Evolutionary conservation across 2,797 vertebrate species (phyloP), one percentile per base, ranked within the genome.

Genomic region (Acridotheres tristis): DNA sequence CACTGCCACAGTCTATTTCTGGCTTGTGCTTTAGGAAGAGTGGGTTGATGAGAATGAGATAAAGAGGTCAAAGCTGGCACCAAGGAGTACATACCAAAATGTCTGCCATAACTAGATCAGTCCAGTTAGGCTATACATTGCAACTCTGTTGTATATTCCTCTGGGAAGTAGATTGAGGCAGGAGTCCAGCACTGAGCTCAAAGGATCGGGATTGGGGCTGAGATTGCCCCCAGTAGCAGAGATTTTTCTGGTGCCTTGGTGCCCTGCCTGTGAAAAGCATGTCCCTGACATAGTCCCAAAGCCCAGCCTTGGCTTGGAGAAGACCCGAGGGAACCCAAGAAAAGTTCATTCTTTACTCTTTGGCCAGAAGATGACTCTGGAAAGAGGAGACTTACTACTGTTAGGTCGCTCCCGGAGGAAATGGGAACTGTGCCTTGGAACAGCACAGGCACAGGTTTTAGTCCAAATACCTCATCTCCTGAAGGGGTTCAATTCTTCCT

Each of bases 1-100:
- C 95, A 96, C 73, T 48, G 54, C 32, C 76, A 68, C 34, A 17
- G 62, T 72, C 76, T 96, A 84, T 96, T 94, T 95, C 77, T 94
- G 85, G 66, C 66, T 72, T 75, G 50, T 84, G 55, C 47, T 88
- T 94, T 81, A 58, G 62, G 62, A 93, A 50, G 73, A 86, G 62
- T 62, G 29, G 36, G 47, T 78, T 88, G 89, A 84, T 1, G 12
- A 83, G 58, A 68, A 73, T 34, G 47, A 55, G 26, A 62, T 78
- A 90, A 94, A 66, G 88, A 90, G 93, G 89, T 91, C 95, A 91
- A 51, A 84, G 43, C 66, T 89, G 34, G 18, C 58, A 78, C 73
- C 5, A 14, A 75, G 47, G 51, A 42, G 47, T 68, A 26, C 20
- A 15, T 42, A 54, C 29, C 34, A 78, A 88, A 48, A 58, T 68